A percentile compares a stretch with the other conserved stretches of the same genome.
Evolutionary conservation across 2,888 invertebrate species (phyloP).

Genomic region (Agriopis leucophaearia): DNA sequence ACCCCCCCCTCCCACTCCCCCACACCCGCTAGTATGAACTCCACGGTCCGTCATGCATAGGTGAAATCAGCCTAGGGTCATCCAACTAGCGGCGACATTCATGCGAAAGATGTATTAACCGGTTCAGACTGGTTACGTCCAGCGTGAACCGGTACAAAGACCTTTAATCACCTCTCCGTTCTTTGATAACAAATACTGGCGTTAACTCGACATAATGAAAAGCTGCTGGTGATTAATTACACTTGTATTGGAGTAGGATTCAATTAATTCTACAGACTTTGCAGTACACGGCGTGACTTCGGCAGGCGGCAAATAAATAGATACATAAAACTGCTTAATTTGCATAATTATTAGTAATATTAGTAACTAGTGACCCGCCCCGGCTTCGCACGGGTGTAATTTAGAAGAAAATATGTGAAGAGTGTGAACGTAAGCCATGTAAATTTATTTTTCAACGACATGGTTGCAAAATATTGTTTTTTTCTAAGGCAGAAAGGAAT

Average conservation of each 20-base stretch:
- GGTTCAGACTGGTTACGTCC: background rate
- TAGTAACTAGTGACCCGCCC: too few relatives aligned
- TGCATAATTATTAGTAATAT: too few relatives aligned
- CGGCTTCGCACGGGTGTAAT: too few relatives aligned
- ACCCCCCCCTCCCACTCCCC: too few relatives aligned
- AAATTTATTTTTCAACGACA: too few relatives aligned
- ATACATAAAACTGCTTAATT: background rate
- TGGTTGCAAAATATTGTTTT: too few relatives aligned
- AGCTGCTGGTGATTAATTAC: slow-evolving; percentile 32
- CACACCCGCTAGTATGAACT: too few relatives aligned
- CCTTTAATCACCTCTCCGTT: slow-evolving; percentile 23
- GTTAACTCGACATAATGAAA: slow-evolving; percentile 27
- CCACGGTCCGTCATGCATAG: too few relatives aligned
- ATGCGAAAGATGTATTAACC: too few relatives aligned
- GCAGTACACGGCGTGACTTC: background rate
- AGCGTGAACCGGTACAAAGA: slow-evolving; percentile 13
- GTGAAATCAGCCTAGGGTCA: background rate
- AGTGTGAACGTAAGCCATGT: too few relatives aligned
- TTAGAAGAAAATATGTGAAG: too few relatives aligned
- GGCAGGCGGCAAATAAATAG: background rate
- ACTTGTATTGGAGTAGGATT: slow-evolving; percentile 28
- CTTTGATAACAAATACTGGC: slow-evolving; percentile 29
- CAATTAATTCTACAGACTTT: slow-evolving; percentile 26
- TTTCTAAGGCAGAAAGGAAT: too few relatives aligned
- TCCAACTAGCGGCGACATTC: background rate